phyloP scores from a whole-genome alignment of 2,113 vertebrate genomes.

The Oryctolagus cuniculus region mOryCun1.1 NC_091443.1:25891501-25892000 shows the following conservation, averaged over 20 bases:
- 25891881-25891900: not conserved
- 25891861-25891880: constrained; percentile 33
- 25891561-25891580: constrained; percentile 30
- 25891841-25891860: constrained; percentile 14
- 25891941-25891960: constrained; percentile 47
- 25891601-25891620: not conserved
- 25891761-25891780: constrained; percentile 48
- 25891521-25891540: constrained; percentile 29
- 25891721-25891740: constrained; percentile 29
- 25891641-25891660: not conserved
- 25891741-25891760: not conserved
- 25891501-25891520: constrained; percentile 44
- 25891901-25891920: constrained; percentile 17
- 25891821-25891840: constrained; percentile 32
- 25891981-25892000: no score
- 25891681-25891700: constrained; percentile 40
- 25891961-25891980: constrained; percentile 31
- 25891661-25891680: not conserved
- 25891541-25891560: constrained; percentile 42
- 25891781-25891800: constrained; percentile 27
- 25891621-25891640: constrained; percentile 9
- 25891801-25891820: not conserved
- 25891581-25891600: not conserved
- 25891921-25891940: not conserved
- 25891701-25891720: constrained; percentile 22